Evolutionary conservation across 2,888 invertebrate species (phyloP), one percentile per base, ranked within the genome.

Genomic region (Pardosa pseudoannulata): DNA sequence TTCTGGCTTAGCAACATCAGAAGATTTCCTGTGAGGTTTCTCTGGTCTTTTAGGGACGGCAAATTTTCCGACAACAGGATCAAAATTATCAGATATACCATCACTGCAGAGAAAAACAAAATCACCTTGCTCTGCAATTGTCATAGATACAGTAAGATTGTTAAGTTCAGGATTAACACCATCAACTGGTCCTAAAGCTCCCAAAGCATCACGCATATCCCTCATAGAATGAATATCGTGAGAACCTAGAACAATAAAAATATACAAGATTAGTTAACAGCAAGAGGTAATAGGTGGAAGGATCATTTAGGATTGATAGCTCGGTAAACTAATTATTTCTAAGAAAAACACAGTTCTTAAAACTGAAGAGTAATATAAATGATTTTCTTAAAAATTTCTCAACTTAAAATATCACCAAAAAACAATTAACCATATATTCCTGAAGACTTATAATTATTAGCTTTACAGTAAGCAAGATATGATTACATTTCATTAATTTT

Each of bases 11-110:
- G 31, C 50, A 29, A 31, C 64, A 5, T 67, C 39, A n/a, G 80
- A 56, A 27, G 76, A 7, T 71, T 87, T 87, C 23, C 87, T 75
- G 39, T 80, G 79, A 13, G 82, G 71, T 19, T 79, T 81, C 29
- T 87, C 87, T 0, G 80, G 80, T 64, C 81, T 62, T 62, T 88
- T 88, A 2, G 91, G 90, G 32, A 93, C 90, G 5, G 96, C 96
- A 90, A 96, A 96, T 92, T 96, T 96, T 32, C 96, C 96, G 79
- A 97, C 96, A 41, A 97, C 96, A 0, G 97, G 97, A 92, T 97
- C 97, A 90, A 96, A 96, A 91, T 97, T 97, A 91, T 97, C 97
- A 6, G 96, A 96, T 39, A 97, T 94, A 13, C 97, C 97, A 90
- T 97, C 97, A n/a, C 96, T 96, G 1, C 96, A 96, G 23, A 97